These are phyloP conservation scores for Macroglossus sobrinus DNA, from an alignment of 2,113 vertebrate species.

Conservation along the genomic window DNA sequence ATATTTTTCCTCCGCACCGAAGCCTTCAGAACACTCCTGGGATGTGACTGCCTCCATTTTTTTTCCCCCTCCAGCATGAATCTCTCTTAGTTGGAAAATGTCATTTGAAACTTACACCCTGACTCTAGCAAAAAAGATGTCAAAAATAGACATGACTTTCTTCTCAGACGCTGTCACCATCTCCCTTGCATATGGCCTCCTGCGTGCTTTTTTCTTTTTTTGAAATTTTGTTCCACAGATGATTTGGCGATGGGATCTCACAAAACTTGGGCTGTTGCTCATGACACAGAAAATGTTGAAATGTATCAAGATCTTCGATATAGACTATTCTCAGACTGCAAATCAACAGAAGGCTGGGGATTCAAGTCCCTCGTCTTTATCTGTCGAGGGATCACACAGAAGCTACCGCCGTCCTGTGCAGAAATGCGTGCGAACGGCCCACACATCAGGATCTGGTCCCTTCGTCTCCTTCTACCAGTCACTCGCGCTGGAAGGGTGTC, in stretches of 20 bases:
- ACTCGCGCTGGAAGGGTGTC: not conserved
- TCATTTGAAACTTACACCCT: conserved; percentile 61
- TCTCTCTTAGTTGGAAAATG: conserved; percentile 50
- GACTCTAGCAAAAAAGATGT: conserved; percentile 38
- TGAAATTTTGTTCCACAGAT: conserved; percentile 28
- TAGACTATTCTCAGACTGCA: not conserved
- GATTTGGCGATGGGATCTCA: conserved; percentile 35
- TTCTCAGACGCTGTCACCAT: conserved; percentile 2
- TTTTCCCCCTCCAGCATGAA: not conserved
- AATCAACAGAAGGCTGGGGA: conserved; percentile 32
- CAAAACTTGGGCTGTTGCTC: conserved; percentile 60
- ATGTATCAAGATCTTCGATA: conserved; percentile 45
- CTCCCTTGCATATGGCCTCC: conserved; percentile 52
- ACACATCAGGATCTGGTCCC: not conserved
- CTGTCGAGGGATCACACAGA: not conserved
- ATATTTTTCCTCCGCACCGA: not conserved
- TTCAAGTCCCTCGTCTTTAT: not conserved
- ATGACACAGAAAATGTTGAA: conserved; percentile 28
- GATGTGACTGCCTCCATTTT: not conserved
- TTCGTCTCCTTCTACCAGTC: not conserved
- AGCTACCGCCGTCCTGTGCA: not conserved
- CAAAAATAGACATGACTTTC: conserved; percentile 58
- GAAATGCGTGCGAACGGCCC: not conserved
- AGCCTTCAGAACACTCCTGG: not conserved
- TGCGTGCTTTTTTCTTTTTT: not conserved